Evolutionary conservation across 2,888 invertebrate species (phyloP), one percentile per base, ranked within the genome.

Genomic region (Quadriops clusia): DNA sequence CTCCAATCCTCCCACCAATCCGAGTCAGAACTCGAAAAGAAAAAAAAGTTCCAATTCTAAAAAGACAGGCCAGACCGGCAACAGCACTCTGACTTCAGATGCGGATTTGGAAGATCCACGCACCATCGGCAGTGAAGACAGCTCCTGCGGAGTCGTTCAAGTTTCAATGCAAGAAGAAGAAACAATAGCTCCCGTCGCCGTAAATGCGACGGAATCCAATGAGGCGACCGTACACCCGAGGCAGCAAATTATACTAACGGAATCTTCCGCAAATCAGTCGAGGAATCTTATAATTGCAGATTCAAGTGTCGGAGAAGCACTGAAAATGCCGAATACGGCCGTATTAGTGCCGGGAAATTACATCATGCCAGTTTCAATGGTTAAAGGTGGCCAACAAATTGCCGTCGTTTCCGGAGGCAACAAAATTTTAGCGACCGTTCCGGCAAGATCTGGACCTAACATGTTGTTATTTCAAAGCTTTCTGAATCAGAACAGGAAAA

Each of bases 81-180:
- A 67, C n/a, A 64, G 46, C 28, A 50, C 48, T 24, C 43, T 49
- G 23, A 43, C 53, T 12, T 44, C 50, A 1, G 60, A 60, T 33
- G 53, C 52, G 7, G 61, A 69, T 31, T 65, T 71, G 6, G 80
- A 80, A 24, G 81, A 81, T 46, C 66, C 72, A 4, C 68, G 74
- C 17, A 79, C 79, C 1, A 72, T 79, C 64, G 79, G 79, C 3
- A 81, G 80, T 34, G 80, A 80, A 54, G 81, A 81, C 46, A 79
- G 80, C 46, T 79, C 79, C 7, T 78, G 78, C 45, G 80, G 80
- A 1, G 68, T 74, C 8, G 72, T 74, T 26, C 64, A 64, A 37
- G 46, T 64, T 29, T 63, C 64, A 7, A 49, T 68, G 13, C 72
- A 72, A 36, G 68, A 67, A 33, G 73, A 73, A 1, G 71, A 74